Evolutionary conservation across 1,140 invertebrate genomes (phyloP).

Genomic region (Drosophila santomea): DNA sequence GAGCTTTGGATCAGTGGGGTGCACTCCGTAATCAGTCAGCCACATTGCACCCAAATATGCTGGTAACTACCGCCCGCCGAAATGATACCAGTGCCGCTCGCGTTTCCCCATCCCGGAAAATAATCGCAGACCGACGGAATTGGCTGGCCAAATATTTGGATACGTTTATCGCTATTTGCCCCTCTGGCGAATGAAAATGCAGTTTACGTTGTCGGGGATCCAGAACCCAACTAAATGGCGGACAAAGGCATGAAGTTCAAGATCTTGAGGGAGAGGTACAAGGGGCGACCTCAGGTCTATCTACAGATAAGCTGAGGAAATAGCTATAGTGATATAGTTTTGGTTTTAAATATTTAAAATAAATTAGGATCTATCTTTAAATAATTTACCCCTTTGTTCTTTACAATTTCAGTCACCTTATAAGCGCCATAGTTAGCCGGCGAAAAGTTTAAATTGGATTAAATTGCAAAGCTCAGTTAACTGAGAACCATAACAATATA

Average conservation of each 20-base stretch:
- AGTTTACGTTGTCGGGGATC: slow-evolving; percentile 21
- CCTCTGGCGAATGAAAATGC: slow-evolving; percentile 23
- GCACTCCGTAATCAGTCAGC: slow-evolving; percentile 32
- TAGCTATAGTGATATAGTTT: background rate
- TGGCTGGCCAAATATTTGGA: slow-evolving; percentile 50
- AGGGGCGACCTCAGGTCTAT: background rate
- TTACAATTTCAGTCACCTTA: background rate
- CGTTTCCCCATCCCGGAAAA: slow-evolving; percentile 32
- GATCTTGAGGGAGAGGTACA: background rate
- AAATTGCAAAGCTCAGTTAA: background rate
- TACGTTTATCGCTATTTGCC: slow-evolving; percentile 49
- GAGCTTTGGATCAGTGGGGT: slow-evolving; percentile 2
- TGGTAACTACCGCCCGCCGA: slow-evolving; percentile 16
- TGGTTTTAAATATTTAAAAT: background rate
- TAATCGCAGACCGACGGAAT: slow-evolving; percentile 43
- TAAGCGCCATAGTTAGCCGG: too few relatives aligned
- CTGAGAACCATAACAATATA: slow-evolving; percentile 1
- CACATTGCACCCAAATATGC: slow-evolving; percentile 39
- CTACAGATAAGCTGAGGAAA: background rate
- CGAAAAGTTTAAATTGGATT: background rate
- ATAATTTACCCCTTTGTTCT: background rate
- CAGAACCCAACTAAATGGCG: slow-evolving; percentile 18
- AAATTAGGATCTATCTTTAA: background rate
- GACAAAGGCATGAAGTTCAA: slow-evolving; percentile 25
- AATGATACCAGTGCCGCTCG: slow-evolving; percentile 36